phyloP scores from a whole-genome alignment of 1,140 invertebrate species.

The Drosophila parvula region DNA sequence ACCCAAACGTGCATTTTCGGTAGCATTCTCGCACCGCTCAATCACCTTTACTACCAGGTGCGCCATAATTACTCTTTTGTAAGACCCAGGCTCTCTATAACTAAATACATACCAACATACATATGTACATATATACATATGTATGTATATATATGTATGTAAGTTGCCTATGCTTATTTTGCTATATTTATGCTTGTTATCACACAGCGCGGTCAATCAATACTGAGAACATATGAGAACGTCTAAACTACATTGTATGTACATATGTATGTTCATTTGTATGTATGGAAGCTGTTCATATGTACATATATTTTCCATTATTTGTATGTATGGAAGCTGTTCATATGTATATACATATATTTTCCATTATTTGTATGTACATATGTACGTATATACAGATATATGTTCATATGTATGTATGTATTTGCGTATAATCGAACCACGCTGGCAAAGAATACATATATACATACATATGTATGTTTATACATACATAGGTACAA shows the following conservation, averaged over 20 bases:
- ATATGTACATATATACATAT: background rate
- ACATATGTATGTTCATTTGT: too few species aligned
- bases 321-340: too few species aligned
- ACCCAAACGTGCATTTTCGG: slow-evolving; percentile 19
- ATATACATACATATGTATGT: too few species aligned
- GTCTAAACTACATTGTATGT: background rate
- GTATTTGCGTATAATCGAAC: too few species aligned
- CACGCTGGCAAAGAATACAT: too few species aligned
- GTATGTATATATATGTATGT: background rate
- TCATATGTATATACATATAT: too few species aligned
- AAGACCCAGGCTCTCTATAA: background rate
- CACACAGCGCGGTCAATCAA: slow-evolving; percentile 11
- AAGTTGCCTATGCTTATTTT: background rate
- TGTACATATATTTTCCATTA: too few species aligned
- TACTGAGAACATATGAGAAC: slow-evolving; percentile 33
- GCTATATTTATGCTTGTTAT: slow-evolving; percentile 1
- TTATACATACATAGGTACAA: too few species aligned
- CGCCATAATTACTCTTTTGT: slow-evolving; percentile 7
- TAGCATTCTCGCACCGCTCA: slow-evolving; percentile 19
- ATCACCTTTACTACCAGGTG: slow-evolving; percentile 35
- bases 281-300: too few species aligned
- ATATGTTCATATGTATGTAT: too few species aligned
- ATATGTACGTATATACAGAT: too few species aligned
- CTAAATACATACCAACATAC: background rate
- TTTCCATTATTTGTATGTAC: too few species aligned